Conservation (phyloP, 2,113 vertebrate species). For the Charina bottae region DNA sequence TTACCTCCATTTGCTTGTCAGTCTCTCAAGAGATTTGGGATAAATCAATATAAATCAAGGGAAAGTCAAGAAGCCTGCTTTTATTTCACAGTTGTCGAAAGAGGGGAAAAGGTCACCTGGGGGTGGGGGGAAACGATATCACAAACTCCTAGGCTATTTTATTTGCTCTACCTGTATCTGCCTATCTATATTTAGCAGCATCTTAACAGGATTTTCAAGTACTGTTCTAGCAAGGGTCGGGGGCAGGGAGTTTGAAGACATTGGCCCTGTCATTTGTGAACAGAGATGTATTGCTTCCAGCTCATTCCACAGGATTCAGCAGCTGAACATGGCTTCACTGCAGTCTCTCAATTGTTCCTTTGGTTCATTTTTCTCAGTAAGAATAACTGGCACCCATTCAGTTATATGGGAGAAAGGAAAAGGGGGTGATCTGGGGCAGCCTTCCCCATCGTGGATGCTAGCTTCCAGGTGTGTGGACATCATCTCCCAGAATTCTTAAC, state of each 20-base stretch:
- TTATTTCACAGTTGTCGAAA: conserved; percentile 47
- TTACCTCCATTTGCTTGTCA: conserved; percentile 64
- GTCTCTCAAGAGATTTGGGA: conserved; percentile 47
- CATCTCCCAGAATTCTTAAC: neutral
- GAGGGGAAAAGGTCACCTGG: conserved; percentile 38
- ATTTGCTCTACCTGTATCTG: neutral
- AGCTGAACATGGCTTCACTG: neutral
- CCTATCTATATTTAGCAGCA: neutral
- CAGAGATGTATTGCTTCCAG: neutral
- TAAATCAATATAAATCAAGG: conserved; percentile 65
- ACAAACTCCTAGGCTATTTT: neutral
- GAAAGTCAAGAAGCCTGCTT: conserved; percentile 33
- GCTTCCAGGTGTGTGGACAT: neutral
- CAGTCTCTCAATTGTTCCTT: neutral
- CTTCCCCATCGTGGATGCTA: neutral
- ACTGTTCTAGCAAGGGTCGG: neutral
- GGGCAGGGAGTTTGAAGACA: neutral
- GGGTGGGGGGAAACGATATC: conserved; percentile 10
- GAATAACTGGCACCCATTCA: neutral
- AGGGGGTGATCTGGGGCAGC: neutral
- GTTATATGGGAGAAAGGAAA: neutral
- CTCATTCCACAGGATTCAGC: neutral
- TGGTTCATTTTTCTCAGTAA: neutral
- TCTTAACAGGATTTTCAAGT: neutral
- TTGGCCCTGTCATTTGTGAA: neutral